Evolutionary conservation across 2,888 invertebrate genomes (phyloP).

Genomic region (Sipha maydis): DNA sequence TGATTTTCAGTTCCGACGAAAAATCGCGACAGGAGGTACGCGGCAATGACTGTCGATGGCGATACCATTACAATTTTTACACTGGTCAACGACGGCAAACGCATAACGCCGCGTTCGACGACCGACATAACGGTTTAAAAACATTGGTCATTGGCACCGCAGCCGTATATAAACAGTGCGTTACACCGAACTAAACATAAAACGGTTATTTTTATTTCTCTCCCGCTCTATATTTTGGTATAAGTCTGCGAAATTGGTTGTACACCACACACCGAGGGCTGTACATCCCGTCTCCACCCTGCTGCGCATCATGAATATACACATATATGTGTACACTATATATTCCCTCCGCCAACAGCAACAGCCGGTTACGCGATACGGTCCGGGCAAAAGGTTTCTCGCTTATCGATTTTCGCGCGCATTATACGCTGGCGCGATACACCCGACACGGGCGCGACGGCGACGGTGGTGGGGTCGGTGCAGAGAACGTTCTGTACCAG

Average conservation of each 20-base stretch:
- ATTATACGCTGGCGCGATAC: not conserved
- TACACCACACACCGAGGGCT: not conserved
- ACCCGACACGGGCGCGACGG: not conserved
- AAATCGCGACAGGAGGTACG: conserved; percentile 15
- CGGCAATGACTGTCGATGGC: not conserved
- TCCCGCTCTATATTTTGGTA: not conserved
- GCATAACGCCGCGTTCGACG: conserved; percentile 6
- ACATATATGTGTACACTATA: not conserved
- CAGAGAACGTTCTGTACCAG: not conserved
- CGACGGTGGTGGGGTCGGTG: not conserved
- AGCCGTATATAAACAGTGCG: not conserved
- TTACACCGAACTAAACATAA: conserved; percentile 15
- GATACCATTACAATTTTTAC: not conserved
- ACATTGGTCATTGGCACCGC: conserved; percentile 20
- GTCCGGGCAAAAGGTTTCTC: conserved; percentile 52
- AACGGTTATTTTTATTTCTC: conserved; percentile 43
- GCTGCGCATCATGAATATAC: not conserved
- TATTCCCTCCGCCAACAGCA: not conserved
- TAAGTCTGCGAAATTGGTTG: not conserved
- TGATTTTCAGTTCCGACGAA: not conserved
- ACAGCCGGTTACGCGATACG: conserved; percentile 44
- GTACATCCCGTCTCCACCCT: not conserved
- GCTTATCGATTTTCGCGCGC: conserved; percentile 44
- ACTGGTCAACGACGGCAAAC: not conserved
- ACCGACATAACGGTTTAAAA: conserved; percentile 30